Conservation (phyloP, 2,113 vertebrate species). For the Passerina amoena region DNA sequence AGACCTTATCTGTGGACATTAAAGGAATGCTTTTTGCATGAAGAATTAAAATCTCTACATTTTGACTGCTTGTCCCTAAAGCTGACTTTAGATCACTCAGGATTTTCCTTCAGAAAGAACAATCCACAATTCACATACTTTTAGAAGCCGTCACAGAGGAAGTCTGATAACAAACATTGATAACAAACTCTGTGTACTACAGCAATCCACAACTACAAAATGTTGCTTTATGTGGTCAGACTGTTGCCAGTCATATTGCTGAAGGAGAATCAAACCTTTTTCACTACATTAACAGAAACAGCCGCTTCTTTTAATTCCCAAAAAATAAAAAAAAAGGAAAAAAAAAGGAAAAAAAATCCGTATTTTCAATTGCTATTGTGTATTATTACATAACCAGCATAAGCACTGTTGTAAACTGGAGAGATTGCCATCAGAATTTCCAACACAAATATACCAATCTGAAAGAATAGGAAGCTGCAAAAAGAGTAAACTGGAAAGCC, state of each 20-base stretch:
- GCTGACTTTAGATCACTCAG: not conserved
- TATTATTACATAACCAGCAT: not conserved
- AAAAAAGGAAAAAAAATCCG: not conserved
- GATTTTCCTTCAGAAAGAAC: not conserved
- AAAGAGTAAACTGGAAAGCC: not conserved
- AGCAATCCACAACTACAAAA: not conserved
- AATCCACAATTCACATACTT: not conserved
- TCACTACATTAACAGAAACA: not conserved
- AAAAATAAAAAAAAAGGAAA: not conserved
- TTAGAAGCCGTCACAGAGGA: not conserved
- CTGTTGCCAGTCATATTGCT: not conserved
- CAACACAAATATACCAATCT: not conserved
- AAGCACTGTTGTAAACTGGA: not conserved
- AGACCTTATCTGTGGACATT: not conserved
- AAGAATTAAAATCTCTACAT: not conserved
- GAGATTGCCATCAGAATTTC: not conserved
- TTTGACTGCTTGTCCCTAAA: not conserved
- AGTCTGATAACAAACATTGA: not conserved
- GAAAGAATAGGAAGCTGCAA: not conserved
- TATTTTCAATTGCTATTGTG: not conserved
- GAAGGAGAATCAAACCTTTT: not conserved
- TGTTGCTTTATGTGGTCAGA: not conserved
- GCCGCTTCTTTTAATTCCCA: not conserved
- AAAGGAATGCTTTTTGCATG: not conserved
- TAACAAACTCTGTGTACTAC: not conserved